phyloP scores from a whole-genome alignment of 2,797 vertebrate genomes.

The Mastacembelus armatus region DNA sequence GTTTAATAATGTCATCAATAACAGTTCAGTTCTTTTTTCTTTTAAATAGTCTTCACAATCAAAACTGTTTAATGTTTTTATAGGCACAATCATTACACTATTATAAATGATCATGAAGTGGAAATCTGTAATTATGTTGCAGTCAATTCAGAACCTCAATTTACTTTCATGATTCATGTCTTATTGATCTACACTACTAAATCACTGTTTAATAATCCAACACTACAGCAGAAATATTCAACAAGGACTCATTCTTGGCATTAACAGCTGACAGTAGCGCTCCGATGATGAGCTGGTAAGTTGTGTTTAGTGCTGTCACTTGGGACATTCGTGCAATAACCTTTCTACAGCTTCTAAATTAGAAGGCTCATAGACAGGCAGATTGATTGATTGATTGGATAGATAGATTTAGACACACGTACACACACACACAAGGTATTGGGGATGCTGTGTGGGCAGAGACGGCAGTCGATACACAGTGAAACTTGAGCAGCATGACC shows the following conservation, averaged over 20 bases:
- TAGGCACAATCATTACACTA: no score
- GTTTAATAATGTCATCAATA: no score
- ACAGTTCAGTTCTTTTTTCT: no score
- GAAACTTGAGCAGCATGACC: conserved; percentile 54
- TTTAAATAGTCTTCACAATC: no score
- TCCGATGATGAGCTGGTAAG: conserved; percentile 41
- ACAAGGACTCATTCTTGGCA: neutral
- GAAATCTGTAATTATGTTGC: no score
- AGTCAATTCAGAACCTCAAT: no score
- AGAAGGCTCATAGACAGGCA: conserved; percentile 52
- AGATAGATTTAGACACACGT: conserved; percentile 43
- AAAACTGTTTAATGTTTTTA: no score
- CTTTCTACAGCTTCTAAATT: conserved; percentile 69
- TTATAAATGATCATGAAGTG: no score
- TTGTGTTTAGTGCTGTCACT: conserved; percentile 38
- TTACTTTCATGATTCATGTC: no score
- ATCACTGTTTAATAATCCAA: neutral
- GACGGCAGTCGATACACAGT: conserved; percentile 25
- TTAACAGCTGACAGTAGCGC: conserved; percentile 45
- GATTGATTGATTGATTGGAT: conserved; percentile 48
- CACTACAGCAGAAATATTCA: neutral
- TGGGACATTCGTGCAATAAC: conserved; percentile 8
- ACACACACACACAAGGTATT: conserved; percentile 4
- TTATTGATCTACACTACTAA: neutral
- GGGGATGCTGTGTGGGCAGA: conserved; percentile 12